Percentiles rank a stretch among this genome's conserved stretches.
These are phyloP conservation scores for Chaetodon auriga DNA, from an alignment of 2,113 vertebrate species.

Conservation along the genomic window DNA sequence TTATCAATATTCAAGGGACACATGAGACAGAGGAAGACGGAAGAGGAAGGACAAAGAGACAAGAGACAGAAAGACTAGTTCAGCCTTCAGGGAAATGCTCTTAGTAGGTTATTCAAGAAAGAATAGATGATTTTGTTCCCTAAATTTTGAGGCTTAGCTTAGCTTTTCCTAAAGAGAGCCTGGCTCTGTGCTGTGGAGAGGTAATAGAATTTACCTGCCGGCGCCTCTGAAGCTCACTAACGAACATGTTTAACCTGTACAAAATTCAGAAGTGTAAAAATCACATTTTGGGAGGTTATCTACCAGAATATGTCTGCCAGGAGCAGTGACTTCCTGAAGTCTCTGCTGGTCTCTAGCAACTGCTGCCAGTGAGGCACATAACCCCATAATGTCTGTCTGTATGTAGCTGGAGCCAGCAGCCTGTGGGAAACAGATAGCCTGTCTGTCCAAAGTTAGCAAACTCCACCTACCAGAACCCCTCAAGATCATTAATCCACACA, in stretches of 20 bases:
- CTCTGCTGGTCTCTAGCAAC: not conserved
- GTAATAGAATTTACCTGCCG: not conserved
- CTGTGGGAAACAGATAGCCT: not conserved
- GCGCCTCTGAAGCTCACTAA: not conserved
- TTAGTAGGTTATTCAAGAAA: not conserved
- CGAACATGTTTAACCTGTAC: not conserved
- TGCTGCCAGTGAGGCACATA: not conserved
- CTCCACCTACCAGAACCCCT: not conserved
- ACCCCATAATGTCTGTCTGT: not conserved
- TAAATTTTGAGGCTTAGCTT: not conserved
- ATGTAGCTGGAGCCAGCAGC: not conserved
- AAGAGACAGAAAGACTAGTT: not conserved
- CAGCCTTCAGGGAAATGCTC: not conserved
- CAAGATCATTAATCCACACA: not conserved
- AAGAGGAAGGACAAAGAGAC: not conserved
- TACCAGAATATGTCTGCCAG: not conserved
- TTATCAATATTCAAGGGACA: slow-evolving; percentile 64
- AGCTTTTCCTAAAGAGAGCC: not conserved
- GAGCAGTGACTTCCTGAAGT: not conserved
- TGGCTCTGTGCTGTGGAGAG: not conserved
- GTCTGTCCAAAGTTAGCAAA: not conserved
- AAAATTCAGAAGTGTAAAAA: not conserved
- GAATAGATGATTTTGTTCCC: not conserved
- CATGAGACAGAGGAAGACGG: slow-evolving; percentile 24
- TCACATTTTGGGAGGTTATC: not conserved